Evolutionary conservation across 2,888 invertebrate species (phyloP).

Genomic region (Hanleya hanleyi): DNA sequence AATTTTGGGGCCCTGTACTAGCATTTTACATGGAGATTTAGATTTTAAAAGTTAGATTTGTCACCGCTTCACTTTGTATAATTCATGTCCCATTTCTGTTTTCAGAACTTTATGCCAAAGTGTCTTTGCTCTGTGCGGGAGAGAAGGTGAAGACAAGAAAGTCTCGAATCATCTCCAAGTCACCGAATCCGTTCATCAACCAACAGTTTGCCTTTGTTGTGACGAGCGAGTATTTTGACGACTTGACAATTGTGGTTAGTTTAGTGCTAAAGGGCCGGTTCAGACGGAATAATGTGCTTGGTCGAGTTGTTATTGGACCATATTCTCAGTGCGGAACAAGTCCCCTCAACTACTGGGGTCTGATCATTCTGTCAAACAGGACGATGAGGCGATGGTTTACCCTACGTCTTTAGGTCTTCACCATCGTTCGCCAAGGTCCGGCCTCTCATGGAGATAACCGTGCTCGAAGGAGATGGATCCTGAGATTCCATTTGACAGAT

Average conservation of each 20-base stretch:
- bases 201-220: not conserved
- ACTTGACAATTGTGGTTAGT: not conserved
- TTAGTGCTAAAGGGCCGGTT: not conserved
- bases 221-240: not conserved
- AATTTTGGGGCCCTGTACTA: too few relatives aligned
- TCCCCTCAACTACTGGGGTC: not conserved
- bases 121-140: not conserved
- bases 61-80: too few relatives aligned
- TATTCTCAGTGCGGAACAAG: not conserved
- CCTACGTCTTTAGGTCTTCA: not conserved
- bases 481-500: too few relatives aligned
- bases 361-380: not conserved
- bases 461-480: too few relatives aligned
- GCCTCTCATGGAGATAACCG: too few relatives aligned
- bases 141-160: not conserved
- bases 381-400: not conserved
- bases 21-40: too few relatives aligned
- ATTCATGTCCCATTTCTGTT: not conserved
- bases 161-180: not conserved
- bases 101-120: not conserved
- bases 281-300: not conserved
- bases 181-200: not conserved
- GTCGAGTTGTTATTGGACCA: not conserved
- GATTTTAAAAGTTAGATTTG: too few relatives aligned
- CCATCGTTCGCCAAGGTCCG: too few relatives aligned